A percentile compares a stretch with the other conserved stretches of the same genome.
phyloP scores from a whole-genome alignment of 2,113 vertebrate genomes.

The Pyrgilauda ruficollis region DNA sequence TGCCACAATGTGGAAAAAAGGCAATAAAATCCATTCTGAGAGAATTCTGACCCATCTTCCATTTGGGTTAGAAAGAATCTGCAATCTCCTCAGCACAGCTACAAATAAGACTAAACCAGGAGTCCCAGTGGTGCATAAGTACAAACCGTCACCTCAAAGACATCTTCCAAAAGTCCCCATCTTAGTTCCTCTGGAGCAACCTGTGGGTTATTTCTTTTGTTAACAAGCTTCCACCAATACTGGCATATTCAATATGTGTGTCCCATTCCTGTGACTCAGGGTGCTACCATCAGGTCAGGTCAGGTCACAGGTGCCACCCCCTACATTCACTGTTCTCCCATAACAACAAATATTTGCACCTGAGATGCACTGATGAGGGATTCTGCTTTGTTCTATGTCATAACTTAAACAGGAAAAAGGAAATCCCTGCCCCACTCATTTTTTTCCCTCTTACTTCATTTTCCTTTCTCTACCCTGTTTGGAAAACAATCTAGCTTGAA shows the following conservation, averaged over 20 bases:
- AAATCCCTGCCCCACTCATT: background rate
- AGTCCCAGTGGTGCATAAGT: background rate
- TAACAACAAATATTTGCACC: background rate
- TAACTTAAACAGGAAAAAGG: slow-evolving; percentile 38
- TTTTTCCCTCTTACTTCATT: background rate
- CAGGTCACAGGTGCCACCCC: background rate
- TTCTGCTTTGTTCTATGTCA: slow-evolving; percentile 1
- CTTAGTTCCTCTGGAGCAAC: background rate
- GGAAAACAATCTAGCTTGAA: background rate
- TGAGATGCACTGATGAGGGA: background rate
- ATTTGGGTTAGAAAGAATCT: background rate
- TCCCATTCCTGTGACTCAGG: background rate
- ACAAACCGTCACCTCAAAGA: background rate
- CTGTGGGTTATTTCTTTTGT: background rate
- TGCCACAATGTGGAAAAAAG: background rate
- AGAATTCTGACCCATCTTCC: background rate
- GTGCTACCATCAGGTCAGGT: background rate
- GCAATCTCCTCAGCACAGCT: background rate
- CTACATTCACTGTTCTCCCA: background rate
- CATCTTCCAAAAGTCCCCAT: background rate
- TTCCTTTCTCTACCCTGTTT: background rate
- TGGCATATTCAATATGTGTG: accelerated
- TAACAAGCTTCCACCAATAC: background rate
- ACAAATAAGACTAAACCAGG: background rate
- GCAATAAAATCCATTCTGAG: background rate